Evolutionary conservation across 2,888 invertebrate species (phyloP).

Genomic region (Drosophila robusta): DNA sequence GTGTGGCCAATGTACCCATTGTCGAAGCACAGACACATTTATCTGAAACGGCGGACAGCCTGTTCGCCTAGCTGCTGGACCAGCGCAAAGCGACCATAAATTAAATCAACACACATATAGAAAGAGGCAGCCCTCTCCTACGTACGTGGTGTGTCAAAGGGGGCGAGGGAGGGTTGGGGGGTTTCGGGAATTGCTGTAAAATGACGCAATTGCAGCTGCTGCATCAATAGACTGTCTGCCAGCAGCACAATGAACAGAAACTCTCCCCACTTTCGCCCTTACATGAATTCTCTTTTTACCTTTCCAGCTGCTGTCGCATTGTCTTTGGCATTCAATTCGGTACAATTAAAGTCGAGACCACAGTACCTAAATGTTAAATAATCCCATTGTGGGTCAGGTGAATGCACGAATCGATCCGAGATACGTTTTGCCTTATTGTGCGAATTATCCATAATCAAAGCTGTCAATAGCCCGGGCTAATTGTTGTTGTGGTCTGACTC

Average conservation of each 20-base stretch:
- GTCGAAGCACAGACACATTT: slow-evolving; percentile 76
- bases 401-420: slow-evolving; percentile 5
- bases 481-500: slow-evolving; percentile 6
- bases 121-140: slow-evolving; percentile 8
- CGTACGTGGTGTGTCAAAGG: neutral
- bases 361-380: slow-evolving; percentile 27
- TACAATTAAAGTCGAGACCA: slow-evolving; percentile 51
- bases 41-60: slow-evolving; percentile 65
- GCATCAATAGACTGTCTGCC: slow-evolving; percentile 56
- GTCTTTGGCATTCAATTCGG: slow-evolving; percentile 54
- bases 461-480: slow-evolving; percentile 9
- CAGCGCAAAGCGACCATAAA: slow-evolving; percentile 67
- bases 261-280: neutral
- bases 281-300: slow-evolving; percentile 28
- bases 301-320: slow-evolving; percentile 17
- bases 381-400: slow-evolving; percentile 21
- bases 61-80: slow-evolving; percentile 37
- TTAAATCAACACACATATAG: slow-evolving; percentile 69
- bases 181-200: slow-evolving; percentile 18
- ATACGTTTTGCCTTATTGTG: neutral
- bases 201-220: slow-evolving; percentile 55
- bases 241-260: slow-evolving; percentile 60
- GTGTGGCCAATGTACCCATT: slow-evolving; percentile 58
- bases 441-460: slow-evolving; percentile 11
- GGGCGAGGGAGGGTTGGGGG: neutral